phyloP scores from a whole-genome alignment of 2,888 invertebrate genomes.

The Spisula solida region DNA sequence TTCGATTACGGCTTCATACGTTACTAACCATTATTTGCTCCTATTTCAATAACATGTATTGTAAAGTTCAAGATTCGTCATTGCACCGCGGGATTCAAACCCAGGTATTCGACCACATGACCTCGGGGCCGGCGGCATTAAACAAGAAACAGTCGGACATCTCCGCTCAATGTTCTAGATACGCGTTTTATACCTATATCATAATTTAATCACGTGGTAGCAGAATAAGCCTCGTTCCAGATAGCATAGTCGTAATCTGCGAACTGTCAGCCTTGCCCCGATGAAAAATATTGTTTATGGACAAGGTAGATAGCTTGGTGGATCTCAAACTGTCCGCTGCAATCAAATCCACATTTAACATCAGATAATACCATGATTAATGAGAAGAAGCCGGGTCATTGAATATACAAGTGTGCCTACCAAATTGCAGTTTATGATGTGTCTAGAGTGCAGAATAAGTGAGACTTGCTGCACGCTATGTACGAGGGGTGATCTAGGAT shows the following conservation, averaged over 20 bases:
- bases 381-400: slow-evolving; percentile 45
- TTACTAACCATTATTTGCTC: not conserved
- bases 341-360: slow-evolving; percentile 59
- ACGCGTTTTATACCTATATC: not conserved
- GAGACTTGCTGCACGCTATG: not conserved
- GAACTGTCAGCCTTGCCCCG: slow-evolving; percentile 30
- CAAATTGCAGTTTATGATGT: not conserved
- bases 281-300: slow-evolving; percentile 51
- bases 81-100: not conserved
- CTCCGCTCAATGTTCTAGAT: not conserved
- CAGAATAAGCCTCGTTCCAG: slow-evolving; percentile 5
- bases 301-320: slow-evolving; percentile 40
- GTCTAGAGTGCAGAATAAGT: not conserved
- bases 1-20: not conserved
- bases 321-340: slow-evolving; percentile 53
- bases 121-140: not conserved
- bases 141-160: not conserved
- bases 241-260: slow-evolving; percentile 35
- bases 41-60: not conserved
- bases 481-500: not conserved
- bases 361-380: slow-evolving; percentile 60
- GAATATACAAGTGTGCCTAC: slow-evolving; percentile 50
- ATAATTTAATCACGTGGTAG: not conserved
- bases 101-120: not conserved
- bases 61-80: not conserved